phyloP scores from a whole-genome alignment of 2,888 invertebrate species.

The Thereva nobilitata region DNA sequence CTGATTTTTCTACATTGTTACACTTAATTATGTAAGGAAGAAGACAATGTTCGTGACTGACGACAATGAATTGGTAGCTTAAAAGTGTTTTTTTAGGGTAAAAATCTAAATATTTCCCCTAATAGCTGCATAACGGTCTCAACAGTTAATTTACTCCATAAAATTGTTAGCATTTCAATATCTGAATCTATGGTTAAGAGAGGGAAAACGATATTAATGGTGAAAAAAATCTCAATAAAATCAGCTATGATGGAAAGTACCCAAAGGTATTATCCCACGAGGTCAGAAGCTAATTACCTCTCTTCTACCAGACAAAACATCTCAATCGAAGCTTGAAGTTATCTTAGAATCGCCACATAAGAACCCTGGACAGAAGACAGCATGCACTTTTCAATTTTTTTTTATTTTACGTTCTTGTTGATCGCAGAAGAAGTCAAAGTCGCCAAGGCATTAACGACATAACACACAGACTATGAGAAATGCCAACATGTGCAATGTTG shows the following conservation, averaged over 20 bases:
- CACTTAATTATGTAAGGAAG: not conserved
- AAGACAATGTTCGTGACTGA: constrained; percentile 21
- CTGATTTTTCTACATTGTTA: too few species aligned
- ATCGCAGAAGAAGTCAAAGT: constrained; percentile 23
- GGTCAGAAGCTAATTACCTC: constrained; percentile 31
- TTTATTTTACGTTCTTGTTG: not conserved
- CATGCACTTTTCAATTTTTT: not conserved
- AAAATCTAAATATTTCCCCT: not conserved
- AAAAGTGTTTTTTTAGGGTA: constrained; percentile 12
- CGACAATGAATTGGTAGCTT: not conserved
- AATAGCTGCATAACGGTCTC: too few species aligned
- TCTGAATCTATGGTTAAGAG: not conserved
- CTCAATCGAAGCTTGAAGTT: constrained; percentile 22
- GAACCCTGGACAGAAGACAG: constrained; percentile 7
- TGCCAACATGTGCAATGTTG: constrained; percentile 20
- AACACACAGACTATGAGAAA: constrained; percentile 20
- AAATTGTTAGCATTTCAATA: constrained; percentile 7
- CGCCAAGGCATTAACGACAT: constrained; percentile 7
- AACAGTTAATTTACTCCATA: constrained; percentile 3
- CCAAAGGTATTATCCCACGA: constrained; percentile 21
- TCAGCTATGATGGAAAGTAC: not conserved
- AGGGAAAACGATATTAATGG: constrained; percentile 2
- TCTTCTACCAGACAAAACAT: constrained; percentile 19
- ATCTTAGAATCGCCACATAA: constrained; percentile 15
- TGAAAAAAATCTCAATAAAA: constrained; percentile 1